A percentile compares a stretch with the other conserved stretches of the same genome.
These are phyloP conservation scores for Chalcis sispes DNA, from an alignment of 2,888 invertebrate species.

Conservation along the genomic window DNA sequence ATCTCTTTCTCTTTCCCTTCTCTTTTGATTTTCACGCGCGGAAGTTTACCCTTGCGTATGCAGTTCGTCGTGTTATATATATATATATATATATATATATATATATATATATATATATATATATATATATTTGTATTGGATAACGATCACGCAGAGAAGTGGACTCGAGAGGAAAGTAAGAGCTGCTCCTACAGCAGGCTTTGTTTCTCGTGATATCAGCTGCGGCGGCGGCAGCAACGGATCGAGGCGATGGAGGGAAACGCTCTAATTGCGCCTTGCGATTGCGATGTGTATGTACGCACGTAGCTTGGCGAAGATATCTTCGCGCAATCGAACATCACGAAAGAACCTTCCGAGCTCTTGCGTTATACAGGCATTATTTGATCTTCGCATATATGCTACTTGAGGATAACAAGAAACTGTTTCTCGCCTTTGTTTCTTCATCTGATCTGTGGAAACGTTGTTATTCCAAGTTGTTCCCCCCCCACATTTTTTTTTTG, in stretches of 20 bases:
- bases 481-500: too few relatives aligned
- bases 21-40: constrained; percentile 63
- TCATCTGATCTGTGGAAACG: constrained; percentile 2
- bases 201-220: constrained; percentile 42
- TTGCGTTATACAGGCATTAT: not conserved
- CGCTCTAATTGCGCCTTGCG: constrained; percentile 55
- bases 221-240: not conserved
- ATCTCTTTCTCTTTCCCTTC: constrained; percentile 2
- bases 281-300: too few relatives aligned
- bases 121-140: constrained; percentile 47
- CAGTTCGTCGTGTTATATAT: too few relatives aligned
- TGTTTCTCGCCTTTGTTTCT: constrained; percentile 37
- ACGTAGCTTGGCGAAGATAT: not conserved
- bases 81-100: too few relatives aligned
- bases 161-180: not conserved
- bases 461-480: too few relatives aligned
- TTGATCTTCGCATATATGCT: constrained; percentile 1
- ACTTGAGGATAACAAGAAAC: not conserved
- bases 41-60: too few relatives aligned
- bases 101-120: too few relatives aligned
- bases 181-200: constrained; percentile 10
- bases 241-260: not conserved
- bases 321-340: constrained; percentile 11
- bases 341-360: not conserved
- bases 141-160: constrained; percentile 44